Evolutionary conservation across 2,888 invertebrate genomes (phyloP), one percentile per base, ranked within the genome.

Genomic region (Euplagia quadripunctaria): DNA sequence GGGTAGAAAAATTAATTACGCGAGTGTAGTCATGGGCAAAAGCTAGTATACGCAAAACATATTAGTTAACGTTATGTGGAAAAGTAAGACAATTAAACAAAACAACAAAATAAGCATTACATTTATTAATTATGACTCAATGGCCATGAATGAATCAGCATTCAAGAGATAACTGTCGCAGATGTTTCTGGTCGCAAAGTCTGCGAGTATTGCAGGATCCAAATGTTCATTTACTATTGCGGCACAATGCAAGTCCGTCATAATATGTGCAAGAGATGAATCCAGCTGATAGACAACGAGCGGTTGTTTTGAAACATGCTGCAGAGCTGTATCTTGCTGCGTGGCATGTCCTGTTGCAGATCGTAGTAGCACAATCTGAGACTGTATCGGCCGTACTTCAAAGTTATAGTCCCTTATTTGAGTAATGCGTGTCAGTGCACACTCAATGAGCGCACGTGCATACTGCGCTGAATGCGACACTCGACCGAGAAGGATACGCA

Each of bases 381-480:
- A 91, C 4, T 81, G 82, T 63, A 92, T 78, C 20, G 79, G 75
- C 11, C 73, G 78, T 8, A 77, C 76, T 4, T 72, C 63, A 0
- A 73, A 66, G 31, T 75, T 76, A 74, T 89, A 86, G 9, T 70
- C 63, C 5, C 85, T 82, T 5, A 76, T 81, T 51, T 86, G 83
- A 43, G 72, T 41, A 9, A 91, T 78, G 20, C 89, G 83, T 6
- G 77, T 79, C 73, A 89, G 86, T 1, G 91, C 88, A 0, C 86
- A 72, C 55, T 90, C 85, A 11, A 93, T 85, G 0, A 88, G 71
- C 12, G 83, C 84, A 31, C 85, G 85, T 0, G 86, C 80, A 75
- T 92, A 93, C 75, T 92, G 92, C 7, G 82, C 76, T 0, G 93
- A 89, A 66, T 89, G 84, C 0, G 86, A 71, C 0, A 90, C 86